Evolutionary conservation across 2,113 vertebrate genomes (phyloP).

Genomic region (Neogobius melanostomus): DNA sequence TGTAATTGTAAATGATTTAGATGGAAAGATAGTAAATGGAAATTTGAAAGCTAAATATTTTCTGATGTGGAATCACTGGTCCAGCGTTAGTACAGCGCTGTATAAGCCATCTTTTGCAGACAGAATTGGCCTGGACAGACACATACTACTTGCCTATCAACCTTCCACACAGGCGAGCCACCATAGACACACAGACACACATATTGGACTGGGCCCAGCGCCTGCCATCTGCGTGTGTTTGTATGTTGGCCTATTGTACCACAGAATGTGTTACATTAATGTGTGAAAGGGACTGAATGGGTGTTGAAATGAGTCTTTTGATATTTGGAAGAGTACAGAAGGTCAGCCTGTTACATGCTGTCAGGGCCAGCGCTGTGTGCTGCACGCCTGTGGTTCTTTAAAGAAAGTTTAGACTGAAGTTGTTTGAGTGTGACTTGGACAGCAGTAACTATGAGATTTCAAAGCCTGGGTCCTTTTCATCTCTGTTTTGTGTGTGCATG

Average conservation of each 20-base stretch:
- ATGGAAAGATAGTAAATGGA: too few relatives aligned
- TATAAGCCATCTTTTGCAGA: background rate
- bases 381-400: constrained; percentile 17
- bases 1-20: too few relatives aligned
- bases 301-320: constrained; percentile 78
- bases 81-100: background rate
- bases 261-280: constrained; percentile 76
- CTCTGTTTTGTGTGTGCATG: constrained; percentile 19
- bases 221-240: constrained; percentile 77
- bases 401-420: constrained; percentile 70
- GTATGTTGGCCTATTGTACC: constrained; percentile 79
- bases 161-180: constrained; percentile 49
- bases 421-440: constrained; percentile 55
- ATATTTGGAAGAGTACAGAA: constrained; percentile 78
- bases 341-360: constrained; percentile 74
- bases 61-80: background rate
- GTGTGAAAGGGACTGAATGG: constrained; percentile 78
- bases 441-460: constrained; percentile 31
- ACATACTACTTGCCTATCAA: constrained; percentile 63
- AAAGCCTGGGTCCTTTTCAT: constrained; percentile 27
- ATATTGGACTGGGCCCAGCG: constrained; percentile 70
- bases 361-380: constrained; percentile 68
- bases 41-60: too few relatives aligned
- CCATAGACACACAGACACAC: constrained; percentile 48
- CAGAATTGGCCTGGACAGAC: constrained; percentile 52